Percentiles rank a stretch among this genome's conserved stretches.
Evolutionary conservation across 2,797 vertebrate species (phyloP).

Genomic region (Thaleichthys pacificus): DNA sequence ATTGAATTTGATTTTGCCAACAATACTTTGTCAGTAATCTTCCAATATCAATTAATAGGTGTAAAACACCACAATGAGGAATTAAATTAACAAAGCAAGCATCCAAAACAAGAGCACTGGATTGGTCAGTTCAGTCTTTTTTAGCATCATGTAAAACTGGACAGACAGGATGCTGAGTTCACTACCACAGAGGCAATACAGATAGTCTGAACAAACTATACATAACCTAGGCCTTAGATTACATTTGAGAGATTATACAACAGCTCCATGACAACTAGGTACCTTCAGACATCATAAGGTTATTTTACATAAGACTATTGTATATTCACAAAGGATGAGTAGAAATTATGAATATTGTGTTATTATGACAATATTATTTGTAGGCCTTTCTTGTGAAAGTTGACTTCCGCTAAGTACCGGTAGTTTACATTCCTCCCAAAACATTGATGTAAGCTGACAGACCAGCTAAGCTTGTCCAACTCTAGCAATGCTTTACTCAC

Average conservation of each 20-base stretch:
- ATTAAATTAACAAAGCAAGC: too few species aligned
- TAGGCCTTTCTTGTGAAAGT: neutral
- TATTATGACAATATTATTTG: neutral
- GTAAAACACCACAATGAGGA: too few species aligned
- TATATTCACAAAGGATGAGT: neutral
- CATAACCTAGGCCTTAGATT: neutral
- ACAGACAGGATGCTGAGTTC: too few species aligned
- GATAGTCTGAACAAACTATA: neutral
- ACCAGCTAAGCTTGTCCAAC: conserved; percentile 34
- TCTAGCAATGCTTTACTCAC: neutral
- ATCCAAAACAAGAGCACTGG: too few species aligned
- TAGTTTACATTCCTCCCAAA: conserved; percentile 31
- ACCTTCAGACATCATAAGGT: neutral
- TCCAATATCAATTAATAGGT: too few species aligned
- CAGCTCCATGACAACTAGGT: conserved; percentile 1
- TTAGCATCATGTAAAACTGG: too few species aligned
- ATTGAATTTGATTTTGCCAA: too few species aligned
- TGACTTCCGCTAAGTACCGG: neutral
- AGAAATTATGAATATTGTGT: neutral
- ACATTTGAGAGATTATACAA: neutral
- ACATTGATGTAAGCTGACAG: conserved; percentile 27
- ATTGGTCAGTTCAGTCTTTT: too few species aligned
- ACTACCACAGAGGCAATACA: too few species aligned
- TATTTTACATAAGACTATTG: neutral
- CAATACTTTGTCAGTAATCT: too few species aligned